phyloP scores from a whole-genome alignment of 2,113 vertebrate species.

The Xiphophorus hellerii region DNA sequence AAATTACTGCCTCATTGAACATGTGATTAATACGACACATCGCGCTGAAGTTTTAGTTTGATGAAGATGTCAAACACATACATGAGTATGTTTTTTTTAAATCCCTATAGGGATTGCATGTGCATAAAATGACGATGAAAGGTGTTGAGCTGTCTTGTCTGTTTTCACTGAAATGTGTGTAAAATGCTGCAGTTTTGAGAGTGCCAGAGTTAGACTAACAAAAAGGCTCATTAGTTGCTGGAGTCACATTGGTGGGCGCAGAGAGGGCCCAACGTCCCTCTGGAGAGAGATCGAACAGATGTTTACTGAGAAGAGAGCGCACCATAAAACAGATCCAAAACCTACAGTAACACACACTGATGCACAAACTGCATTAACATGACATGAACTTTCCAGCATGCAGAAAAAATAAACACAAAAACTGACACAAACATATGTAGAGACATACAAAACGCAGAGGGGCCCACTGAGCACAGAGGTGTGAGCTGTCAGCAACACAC shows the following conservation, averaged over 20 bases:
- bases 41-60: conserved; percentile 33
- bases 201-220: conserved; percentile 39
- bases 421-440: conserved; percentile 8
- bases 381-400: not conserved
- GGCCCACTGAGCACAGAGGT: not conserved
- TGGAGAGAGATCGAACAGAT: conserved; percentile 54
- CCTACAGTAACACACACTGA: conserved; percentile 32
- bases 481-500: not conserved
- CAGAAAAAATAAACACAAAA: conserved; percentile 14
- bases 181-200: not conserved
- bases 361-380: conserved; percentile 14
- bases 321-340: conserved; percentile 30
- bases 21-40: conserved; percentile 65
- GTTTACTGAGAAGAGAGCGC: conserved; percentile 46
- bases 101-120: conserved; percentile 34
- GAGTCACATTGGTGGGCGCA: conserved; percentile 55
- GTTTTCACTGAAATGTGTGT: conserved; percentile 5
- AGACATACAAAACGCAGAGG: conserved; percentile 10
- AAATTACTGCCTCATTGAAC: conserved; percentile 61
- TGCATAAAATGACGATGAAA: conserved; percentile 34
- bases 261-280: conserved; percentile 53
- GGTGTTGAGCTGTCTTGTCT: not conserved
- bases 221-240: conserved; percentile 64
- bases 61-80: conserved; percentile 61
- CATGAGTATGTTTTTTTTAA: conserved; percentile 12